Base-by-base conservation (phyloP, 2,797 vertebrate species). In the Syndactyla subalaris region DNA sequence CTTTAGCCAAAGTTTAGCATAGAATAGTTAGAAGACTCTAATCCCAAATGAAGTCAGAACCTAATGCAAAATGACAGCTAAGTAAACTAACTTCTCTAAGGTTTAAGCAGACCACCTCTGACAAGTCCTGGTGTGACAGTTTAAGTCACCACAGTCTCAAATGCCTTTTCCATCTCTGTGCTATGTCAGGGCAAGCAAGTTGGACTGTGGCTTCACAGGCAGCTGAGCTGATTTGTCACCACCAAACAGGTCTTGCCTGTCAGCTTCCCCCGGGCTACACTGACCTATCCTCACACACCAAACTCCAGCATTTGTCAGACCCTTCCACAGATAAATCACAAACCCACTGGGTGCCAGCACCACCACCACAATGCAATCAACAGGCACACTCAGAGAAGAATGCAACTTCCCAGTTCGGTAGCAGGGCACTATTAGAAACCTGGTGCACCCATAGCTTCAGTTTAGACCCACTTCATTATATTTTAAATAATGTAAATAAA, bases 101-200 rank as follows among this genome's bases (percentile, higher is more conserved):
- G 55, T 88, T 87, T 88, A 88, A 85, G 55, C 12, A 78, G 76
- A 76, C 45, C 79, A 85, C 58, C 46, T 58, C 54, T 88, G 93
- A 78, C 73, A 89, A 92, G 38, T 22, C 62, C 62, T 54, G 66
- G 36, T 39, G 63, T 22, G 62, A 88, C 61, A 80, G 43, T 73
- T 67, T 38, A 86, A 92, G 79, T 43, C 68, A 58, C 9, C 32
- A 13, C 32, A 34, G 32, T 29, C 85, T 48, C 49, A 73, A 80
- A 49, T 10, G 54, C 26, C 57, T 54, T 49, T 72, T n/a, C 65
- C 39, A 94, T 52, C 85, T 76, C 80, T n/a, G 66, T 63, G 63
- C 72, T 14, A 48, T 55, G 55, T 73, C 81, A 79, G 52, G 36
- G 41, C 32, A 66, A 75, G 67, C 19, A 68, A 59, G 30, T 2